Percentiles rank a stretch among this genome's conserved stretches.
These are phyloP conservation scores for Rhynchophorus ferrugineus DNA, from an alignment of 1,140 invertebrate genomes.

Conservation along the genomic window DNA sequence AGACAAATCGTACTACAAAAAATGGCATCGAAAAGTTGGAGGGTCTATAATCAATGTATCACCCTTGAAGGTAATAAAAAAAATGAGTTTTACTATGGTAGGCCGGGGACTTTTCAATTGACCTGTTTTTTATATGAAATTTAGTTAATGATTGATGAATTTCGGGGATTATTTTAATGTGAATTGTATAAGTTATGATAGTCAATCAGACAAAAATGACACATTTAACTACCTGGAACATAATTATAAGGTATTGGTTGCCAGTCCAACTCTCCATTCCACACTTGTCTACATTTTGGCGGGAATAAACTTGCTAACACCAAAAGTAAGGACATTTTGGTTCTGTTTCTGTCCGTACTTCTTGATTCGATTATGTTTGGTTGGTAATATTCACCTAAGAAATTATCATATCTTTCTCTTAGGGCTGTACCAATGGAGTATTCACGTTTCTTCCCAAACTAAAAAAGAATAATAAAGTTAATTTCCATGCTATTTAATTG, in stretches of 20 bases:
- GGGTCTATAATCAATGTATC: no score
- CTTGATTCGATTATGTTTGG: slow-evolving; percentile 47
- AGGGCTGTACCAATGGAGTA: slow-evolving; percentile 56
- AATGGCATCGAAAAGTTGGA: no score
- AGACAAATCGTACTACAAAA: no score
- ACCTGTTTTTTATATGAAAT: no score
- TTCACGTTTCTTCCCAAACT: slow-evolving; percentile 40
- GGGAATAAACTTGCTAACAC: slow-evolving; percentile 50
- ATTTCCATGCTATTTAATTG: not conserved
- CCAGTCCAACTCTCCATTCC: slow-evolving; percentile 55
- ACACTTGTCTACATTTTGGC: slow-evolving; percentile 40
- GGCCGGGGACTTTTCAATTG: no score
- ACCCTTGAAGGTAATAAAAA: no score
- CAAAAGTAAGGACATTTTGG: slow-evolving; percentile 50
- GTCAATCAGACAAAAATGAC: slow-evolving; percentile 43
- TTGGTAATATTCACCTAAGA: slow-evolving; percentile 42
- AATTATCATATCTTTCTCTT: slow-evolving; percentile 51
- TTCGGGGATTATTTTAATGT: no score
- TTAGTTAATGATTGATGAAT: no score
- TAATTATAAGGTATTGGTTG: slow-evolving; percentile 67
- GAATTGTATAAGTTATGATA: no score
- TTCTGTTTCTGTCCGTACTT: slow-evolving; percentile 44
- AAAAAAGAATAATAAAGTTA: slow-evolving; percentile 1
- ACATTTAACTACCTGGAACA: slow-evolving; percentile 47
- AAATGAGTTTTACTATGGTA: no score